Conservation (phyloP, 2,888 invertebrate species). For the Liopterus haemorrhoidalis region DNA sequence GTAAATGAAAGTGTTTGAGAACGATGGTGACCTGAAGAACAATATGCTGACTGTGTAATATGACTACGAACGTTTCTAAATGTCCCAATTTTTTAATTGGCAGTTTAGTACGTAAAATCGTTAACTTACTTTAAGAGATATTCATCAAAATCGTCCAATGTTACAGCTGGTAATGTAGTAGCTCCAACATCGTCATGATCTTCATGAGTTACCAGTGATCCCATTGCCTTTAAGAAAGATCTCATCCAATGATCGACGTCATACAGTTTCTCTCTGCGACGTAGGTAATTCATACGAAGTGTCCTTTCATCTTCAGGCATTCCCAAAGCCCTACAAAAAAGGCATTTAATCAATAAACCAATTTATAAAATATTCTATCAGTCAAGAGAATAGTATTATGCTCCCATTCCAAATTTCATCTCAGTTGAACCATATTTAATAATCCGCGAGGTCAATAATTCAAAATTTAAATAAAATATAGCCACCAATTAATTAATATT, state of each 20-base stretch:
- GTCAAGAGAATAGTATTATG: no score
- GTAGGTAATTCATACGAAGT: slow-evolving; percentile 77
- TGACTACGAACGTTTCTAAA: no score
- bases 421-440: no score
- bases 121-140: slow-evolving; percentile 72
- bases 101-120: slow-evolving; percentile 1
- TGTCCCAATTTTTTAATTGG: no score
- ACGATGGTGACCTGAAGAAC: no score
- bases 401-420: no score
- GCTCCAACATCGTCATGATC: slow-evolving; percentile 77
- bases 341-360: no score
- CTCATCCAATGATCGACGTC: slow-evolving; percentile 89
- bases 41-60: no score
- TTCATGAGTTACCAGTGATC: slow-evolving; percentile 64
- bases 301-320: slow-evolving; percentile 87
- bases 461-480: no score
- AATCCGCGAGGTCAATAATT: no score
- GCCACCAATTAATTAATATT: no score
- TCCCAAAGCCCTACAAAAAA: slow-evolving; percentile 57
- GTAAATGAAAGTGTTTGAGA: slow-evolving; percentile 6
- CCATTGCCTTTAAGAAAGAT: slow-evolving; percentile 81
- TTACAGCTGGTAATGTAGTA: slow-evolving; percentile 83
- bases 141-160: slow-evolving; percentile 84
- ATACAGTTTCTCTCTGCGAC: slow-evolving; percentile 72
- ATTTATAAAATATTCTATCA: no score